Conservation (phyloP, 2,797 vertebrate genomes). For the Lemur catta region DNA sequence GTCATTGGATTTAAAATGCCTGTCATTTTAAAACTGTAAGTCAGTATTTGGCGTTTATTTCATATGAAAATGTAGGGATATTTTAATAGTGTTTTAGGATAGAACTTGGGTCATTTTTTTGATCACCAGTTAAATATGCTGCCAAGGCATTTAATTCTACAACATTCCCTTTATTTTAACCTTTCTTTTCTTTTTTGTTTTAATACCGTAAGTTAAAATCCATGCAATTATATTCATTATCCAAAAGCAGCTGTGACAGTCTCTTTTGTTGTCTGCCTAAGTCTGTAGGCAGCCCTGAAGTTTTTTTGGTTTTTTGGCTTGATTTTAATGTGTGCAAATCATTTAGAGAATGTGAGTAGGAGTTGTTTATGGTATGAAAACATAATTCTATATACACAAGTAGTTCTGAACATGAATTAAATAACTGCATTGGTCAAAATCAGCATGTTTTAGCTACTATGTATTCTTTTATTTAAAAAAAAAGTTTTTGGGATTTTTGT, state of each 20-base stretch:
- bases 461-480: constrained; percentile 41
- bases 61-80: constrained; percentile 13
- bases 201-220: constrained; percentile 49
- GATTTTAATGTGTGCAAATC: constrained; percentile 62
- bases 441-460: not conserved
- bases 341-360: constrained; percentile 83
- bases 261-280: constrained; percentile 60
- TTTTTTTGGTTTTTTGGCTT: constrained; percentile 28
- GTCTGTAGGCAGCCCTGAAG: constrained; percentile 72
- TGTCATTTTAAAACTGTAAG: constrained; percentile 24
- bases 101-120: constrained; percentile 10
- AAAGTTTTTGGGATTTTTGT: constrained; percentile 18
- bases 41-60: constrained; percentile 28
- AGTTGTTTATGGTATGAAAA: constrained; percentile 73
- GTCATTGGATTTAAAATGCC: not conserved
- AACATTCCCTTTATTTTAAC: constrained; percentile 15
- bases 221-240: constrained; percentile 57
- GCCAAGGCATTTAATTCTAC: not conserved
- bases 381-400: constrained; percentile 59
- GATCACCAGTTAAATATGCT: constrained; percentile 31
- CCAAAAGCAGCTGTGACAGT: constrained; percentile 58
- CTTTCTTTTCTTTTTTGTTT: not conserved
- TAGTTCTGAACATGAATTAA: constrained; percentile 34
- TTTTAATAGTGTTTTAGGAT: constrained; percentile 1
- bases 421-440: constrained; percentile 28